Evolutionary conservation across 2,797 vertebrate species (phyloP).

Genomic region (Lophius americanus): DNA sequence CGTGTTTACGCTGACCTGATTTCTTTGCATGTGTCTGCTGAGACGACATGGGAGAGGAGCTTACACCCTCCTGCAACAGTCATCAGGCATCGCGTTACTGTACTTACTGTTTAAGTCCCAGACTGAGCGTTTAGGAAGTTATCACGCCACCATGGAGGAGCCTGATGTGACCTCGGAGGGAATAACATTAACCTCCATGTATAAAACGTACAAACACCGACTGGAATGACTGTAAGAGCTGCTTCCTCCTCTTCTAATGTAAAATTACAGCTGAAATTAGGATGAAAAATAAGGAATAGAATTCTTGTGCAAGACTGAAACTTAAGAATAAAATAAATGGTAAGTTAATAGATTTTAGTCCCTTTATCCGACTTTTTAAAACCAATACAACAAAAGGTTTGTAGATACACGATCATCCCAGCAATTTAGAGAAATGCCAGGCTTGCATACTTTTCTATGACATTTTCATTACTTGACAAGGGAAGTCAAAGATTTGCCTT

Average conservation of each 20-base stretch:
- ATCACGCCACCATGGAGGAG: slow-evolving; percentile 25
- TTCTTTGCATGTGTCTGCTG: slow-evolving; percentile 61
- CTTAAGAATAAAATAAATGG: not conserved
- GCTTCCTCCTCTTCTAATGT: not conserved
- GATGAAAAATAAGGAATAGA: not conserved
- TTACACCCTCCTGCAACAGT: slow-evolving; percentile 52
- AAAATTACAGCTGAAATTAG: not conserved
- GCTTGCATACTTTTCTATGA: slow-evolving; percentile 75
- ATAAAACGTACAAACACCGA: slow-evolving; percentile 6
- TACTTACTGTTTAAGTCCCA: slow-evolving; percentile 58
- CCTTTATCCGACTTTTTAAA: slow-evolving; percentile 35
- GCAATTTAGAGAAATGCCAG: slow-evolving; percentile 58
- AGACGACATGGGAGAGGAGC: slow-evolving; percentile 55
- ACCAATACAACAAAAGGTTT: not conserved
- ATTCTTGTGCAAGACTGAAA: not conserved
- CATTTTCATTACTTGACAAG: slow-evolving; percentile 78
- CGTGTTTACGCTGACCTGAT: slow-evolving; percentile 76
- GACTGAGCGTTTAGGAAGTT: slow-evolving; percentile 35
- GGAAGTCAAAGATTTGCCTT: slow-evolving; percentile 69
- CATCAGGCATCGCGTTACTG: slow-evolving; percentile 60
- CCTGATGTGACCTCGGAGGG: slow-evolving; percentile 16
- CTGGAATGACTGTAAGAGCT: not conserved
- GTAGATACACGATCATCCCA: slow-evolving; percentile 22
- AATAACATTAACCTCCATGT: slow-evolving; percentile 29
- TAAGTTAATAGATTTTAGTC: slow-evolving; percentile 10